These are phyloP conservation scores for Dendrolimus houi DNA, from an alignment of 2,888 invertebrate genomes.

Conservation along the genomic window DNA sequence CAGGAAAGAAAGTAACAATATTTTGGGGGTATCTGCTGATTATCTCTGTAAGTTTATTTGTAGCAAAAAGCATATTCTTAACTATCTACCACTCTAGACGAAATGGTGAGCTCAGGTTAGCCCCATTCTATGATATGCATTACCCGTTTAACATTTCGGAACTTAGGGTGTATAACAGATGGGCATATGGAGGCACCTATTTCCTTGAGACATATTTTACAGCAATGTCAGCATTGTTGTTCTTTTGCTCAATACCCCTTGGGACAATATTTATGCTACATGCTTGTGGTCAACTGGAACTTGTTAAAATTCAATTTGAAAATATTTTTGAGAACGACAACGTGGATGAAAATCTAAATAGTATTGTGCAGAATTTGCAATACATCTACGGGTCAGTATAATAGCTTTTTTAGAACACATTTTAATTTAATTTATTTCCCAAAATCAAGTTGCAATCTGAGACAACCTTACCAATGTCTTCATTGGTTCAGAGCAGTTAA, in stretches of 20 bases:
- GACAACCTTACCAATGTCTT: no score
- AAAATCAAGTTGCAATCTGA: no score
- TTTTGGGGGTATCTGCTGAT: not conserved
- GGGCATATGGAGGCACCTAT: not conserved
- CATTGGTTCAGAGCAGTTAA: no score
- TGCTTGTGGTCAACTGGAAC: not conserved
- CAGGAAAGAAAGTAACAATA: not conserved
- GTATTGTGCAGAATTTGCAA: slow-evolving; percentile 1
- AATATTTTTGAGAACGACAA: not conserved
- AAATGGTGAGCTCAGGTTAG: not conserved
- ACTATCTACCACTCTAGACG: not conserved
- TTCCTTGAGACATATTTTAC: not conserved
- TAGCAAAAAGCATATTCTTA: not conserved
- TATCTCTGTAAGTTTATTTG: not conserved
- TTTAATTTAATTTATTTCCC: no score
- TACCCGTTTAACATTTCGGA: not conserved
- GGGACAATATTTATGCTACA: slow-evolving; percentile 4
- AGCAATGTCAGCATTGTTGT: not conserved
- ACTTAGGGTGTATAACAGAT: not conserved
- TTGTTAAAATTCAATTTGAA: not conserved
- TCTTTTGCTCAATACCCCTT: not conserved
- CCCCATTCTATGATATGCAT: not conserved
- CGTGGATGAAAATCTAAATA: not conserved
- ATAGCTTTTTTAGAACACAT: no score
- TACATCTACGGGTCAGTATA: not conserved